Conservation (phyloP, 2,113 vertebrate species). For the Mirounga angustirostris region DNA sequence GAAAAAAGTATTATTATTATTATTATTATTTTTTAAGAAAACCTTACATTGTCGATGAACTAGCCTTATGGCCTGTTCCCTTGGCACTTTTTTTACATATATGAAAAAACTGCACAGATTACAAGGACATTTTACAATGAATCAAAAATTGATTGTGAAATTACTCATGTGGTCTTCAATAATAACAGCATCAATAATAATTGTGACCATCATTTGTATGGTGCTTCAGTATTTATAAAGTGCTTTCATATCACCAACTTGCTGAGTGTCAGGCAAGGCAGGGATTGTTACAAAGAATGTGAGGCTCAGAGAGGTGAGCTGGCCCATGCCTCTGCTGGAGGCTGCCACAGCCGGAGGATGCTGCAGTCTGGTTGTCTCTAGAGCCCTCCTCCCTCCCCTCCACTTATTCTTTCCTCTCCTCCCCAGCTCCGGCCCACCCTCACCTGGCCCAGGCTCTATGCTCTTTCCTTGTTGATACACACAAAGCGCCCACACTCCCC, state of each 20-base stretch:
- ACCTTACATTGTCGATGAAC: background rate
- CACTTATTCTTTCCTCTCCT: background rate
- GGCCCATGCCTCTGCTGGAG: background rate
- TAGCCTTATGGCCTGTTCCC: background rate
- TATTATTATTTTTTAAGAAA: background rate
- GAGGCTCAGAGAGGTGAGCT: background rate
- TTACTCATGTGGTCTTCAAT: background rate
- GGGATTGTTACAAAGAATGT: background rate
- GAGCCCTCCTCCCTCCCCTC: background rate
- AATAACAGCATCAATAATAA: background rate
- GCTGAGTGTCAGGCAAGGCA: background rate
- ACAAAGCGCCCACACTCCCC: background rate
- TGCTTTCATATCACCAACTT: background rate
- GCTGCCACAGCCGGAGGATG: rapidly evolving
- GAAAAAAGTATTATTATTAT: background rate
- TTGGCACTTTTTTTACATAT: background rate
- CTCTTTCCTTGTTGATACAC: background rate
- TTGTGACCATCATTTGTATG: background rate
- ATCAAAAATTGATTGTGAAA: background rate
- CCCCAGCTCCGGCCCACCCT: background rate
- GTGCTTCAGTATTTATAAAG: background rate
- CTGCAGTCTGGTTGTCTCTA: background rate
- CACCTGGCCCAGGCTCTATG: background rate
- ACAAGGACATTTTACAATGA: background rate
- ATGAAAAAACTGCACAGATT: background rate